Base-by-base conservation (phyloP, 30 jellyfish, hydroid and myxozoan species). In the Mastigias papua region DNA sequence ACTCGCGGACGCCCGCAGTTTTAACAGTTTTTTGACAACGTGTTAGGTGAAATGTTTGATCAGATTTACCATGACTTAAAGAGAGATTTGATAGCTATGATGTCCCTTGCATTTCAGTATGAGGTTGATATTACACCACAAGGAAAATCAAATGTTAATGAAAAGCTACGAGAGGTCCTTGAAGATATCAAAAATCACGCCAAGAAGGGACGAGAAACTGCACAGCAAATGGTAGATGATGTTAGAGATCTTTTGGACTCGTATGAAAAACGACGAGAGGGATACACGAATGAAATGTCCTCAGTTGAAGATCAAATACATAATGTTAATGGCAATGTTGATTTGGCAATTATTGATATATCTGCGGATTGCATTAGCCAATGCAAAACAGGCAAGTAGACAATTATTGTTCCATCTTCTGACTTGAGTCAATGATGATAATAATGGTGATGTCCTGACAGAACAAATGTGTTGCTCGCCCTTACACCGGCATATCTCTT, bases 301-400 rank as follows among this genome's bases (percentile, higher is more conserved):
- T 35, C 67, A 30, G 82, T 80, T 25, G 71, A 80, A 46, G 60
- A 48, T 13, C 81, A 80, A 48, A 64, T 80, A 0, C 75, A 49
- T 2, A 25, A 37, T 8, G 23, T 63, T 17, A 79, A 79, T 61
- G 21, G 50, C 1, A 33, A 34, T n/a, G 50, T 79, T 34, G 80
- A 79, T 57, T 28, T 27, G 61, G 48, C 62, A n/a, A 66, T 80
- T n/a, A 1, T 80, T 3, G 90, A 34, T 62, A 80, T 80, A n/a
- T 80, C 90, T 17, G 48, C 90, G 6, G 78, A 80, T 64, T 80
- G 90, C n/a, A 80, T 80, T 0, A 82, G 64, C 23, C 68, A 62
- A 35, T 80, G 90, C 90, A 80, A 67, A 37, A 80, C 90, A 20
- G 90, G 81, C 61, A n/a, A n/a, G n/a, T n/a, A n/a, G n/a, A n/a